These are phyloP conservation scores for Trichomalopsis sarcophagae DNA, from an alignment of 1,140 invertebrate genomes.

Conservation along the genomic window DNA sequence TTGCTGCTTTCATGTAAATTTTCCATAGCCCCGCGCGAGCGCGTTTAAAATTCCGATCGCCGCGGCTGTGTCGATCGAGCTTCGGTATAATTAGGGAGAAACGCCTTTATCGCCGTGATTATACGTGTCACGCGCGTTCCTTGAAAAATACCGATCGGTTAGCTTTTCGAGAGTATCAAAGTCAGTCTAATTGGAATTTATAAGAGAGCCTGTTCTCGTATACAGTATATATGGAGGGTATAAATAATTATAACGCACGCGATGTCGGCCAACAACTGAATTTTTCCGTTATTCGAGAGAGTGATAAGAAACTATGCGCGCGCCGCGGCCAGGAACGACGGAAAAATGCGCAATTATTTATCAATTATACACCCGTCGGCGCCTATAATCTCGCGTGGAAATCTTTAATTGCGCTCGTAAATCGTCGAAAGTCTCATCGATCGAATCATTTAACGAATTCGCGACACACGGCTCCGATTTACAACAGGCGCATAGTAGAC, in stretches of 20 bases:
- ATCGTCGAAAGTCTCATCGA: slow-evolving; percentile 29
- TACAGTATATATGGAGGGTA: no score
- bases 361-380: neutral
- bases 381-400: neutral
- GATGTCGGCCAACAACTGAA: neutral
- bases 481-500: neutral
- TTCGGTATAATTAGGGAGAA: neutral
- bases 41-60: neutral
- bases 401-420: slow-evolving; percentile 4
- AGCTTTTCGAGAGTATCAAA: neutral
- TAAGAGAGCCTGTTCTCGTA: neutral
- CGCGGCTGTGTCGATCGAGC: neutral
- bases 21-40: neutral
- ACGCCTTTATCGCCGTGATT: neutral
- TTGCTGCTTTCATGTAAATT: neutral
- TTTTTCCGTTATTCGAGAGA: neutral
- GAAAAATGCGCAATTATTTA: neutral
- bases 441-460: slow-evolving; percentile 15
- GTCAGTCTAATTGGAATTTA: neutral
- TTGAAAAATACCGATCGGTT: neutral
- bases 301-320: no score
- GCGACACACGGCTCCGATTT: neutral
- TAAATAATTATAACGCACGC: neutral
- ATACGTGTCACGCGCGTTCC: neutral
- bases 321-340: no score